phyloP scores from a whole-genome alignment of 2,888 invertebrate species.

The Caenorhabditis zanzibari region DNA sequence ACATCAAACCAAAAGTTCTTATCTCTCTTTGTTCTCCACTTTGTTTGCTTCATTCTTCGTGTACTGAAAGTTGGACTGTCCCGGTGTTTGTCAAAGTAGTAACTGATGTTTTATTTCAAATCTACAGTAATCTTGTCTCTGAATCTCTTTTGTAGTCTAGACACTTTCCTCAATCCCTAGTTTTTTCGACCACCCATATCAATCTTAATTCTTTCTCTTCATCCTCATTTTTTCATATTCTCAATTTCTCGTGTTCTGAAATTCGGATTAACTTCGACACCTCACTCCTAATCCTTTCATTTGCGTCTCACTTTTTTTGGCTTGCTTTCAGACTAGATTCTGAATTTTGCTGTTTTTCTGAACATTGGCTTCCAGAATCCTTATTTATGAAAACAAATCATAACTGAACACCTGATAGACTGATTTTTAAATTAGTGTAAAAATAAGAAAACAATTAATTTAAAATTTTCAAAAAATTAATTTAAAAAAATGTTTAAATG shows the following conservation, averaged over 20 bases:
- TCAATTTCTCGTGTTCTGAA: neutral
- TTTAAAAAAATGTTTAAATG: too few relatives aligned
- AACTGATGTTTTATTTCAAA: too few relatives aligned
- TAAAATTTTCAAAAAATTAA: too few relatives aligned
- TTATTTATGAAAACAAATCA: neutral
- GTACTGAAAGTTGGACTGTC: too few relatives aligned
- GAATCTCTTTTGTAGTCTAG: neutral
- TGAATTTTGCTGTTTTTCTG: too few relatives aligned
- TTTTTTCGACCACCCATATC: constrained; percentile 7
- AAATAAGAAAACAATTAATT: too few relatives aligned
- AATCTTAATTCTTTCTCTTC: neutral
- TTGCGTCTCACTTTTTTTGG: neutral
- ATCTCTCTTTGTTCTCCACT: neutral
- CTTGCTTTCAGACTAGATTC: too few relatives aligned
- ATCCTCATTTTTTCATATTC: neutral
- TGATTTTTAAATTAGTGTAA: too few relatives aligned
- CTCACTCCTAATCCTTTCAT: neutral
- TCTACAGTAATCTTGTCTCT: too few relatives aligned
- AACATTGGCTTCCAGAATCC: constrained; percentile 3
- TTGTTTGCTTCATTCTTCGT: neutral
- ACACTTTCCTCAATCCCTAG: neutral
- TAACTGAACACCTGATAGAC: neutral
- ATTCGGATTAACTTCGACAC: neutral
- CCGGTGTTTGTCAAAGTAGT: too few relatives aligned
- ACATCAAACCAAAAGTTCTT: too few relatives aligned